Evolutionary conservation across 2,888 invertebrate genomes (phyloP).

Genomic region (Calameuta pallipes): DNA sequence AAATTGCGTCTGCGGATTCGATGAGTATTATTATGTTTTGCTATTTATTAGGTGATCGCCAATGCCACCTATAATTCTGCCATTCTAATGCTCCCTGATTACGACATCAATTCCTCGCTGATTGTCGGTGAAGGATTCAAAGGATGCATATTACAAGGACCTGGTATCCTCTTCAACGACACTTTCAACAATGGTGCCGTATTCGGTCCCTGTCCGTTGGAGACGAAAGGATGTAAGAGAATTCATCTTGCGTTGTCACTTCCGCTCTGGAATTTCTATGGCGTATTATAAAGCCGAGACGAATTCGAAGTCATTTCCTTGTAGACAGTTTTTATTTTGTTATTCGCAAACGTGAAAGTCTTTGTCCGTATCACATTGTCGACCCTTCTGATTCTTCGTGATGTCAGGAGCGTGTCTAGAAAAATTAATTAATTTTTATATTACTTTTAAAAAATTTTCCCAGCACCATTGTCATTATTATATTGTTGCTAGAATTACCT

Average conservation of each 20-base stretch:
- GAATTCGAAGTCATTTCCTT: neutral
- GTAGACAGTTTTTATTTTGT: neutral
- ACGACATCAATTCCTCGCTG: constrained; percentile 78
- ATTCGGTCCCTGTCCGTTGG: constrained; percentile 82
- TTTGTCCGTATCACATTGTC: neutral
- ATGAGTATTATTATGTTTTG: neutral
- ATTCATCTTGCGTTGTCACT: neutral
- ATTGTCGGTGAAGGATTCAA: constrained; percentile 84
- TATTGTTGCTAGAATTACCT: neutral
- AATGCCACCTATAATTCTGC: constrained; percentile 84
- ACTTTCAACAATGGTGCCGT: constrained; percentile 76
- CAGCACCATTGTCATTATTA: neutral
- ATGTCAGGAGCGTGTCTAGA: neutral
- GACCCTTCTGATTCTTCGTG: neutral
- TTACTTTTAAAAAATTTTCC: neutral
- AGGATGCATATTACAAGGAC: constrained; percentile 88
- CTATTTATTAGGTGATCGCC: constrained; percentile 73
- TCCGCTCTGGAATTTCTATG: constrained; percentile 7
- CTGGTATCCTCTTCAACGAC: constrained; percentile 81
- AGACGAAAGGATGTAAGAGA: constrained; percentile 76
- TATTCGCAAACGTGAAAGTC: neutral
- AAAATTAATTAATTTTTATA: neutral
- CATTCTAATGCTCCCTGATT: constrained; percentile 78
- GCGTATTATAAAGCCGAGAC: neutral
- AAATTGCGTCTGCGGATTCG: neutral